A percentile compares a stretch with the other conserved stretches of the same genome.
These are phyloP conservation scores for Zalophus californianus DNA, from an alignment of 2,797 vertebrate species.

Conservation along the genomic window DNA sequence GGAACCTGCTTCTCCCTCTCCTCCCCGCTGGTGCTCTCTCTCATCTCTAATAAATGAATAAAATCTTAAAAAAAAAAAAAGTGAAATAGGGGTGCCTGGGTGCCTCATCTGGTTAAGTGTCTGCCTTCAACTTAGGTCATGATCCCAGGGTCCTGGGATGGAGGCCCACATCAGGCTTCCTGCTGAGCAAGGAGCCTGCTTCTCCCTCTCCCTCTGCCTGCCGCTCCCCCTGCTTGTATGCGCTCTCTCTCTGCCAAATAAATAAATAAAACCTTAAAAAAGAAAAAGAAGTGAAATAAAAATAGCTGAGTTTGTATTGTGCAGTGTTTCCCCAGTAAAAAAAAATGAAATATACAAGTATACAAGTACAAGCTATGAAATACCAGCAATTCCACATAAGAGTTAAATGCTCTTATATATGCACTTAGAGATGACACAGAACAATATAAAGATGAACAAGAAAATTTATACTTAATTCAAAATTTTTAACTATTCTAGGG, in stretches of 20 bases:
- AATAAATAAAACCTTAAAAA: background rate
- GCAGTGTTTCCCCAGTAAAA: background rate
- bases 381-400: background rate
- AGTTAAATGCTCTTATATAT: background rate
- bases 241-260: background rate
- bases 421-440: background rate
- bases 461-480: conserved; percentile 31
- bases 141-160: background rate
- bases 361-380: conserved; percentile 1
- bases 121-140: background rate
- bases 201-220: background rate
- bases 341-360: background rate
- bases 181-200: background rate
- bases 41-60: background rate
- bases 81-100: background rate
- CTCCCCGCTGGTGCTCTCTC: background rate
- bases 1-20: background rate
- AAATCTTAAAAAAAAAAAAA: background rate
- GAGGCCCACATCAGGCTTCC: background rate
- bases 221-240: background rate
- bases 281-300: background rate
- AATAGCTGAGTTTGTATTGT: background rate
- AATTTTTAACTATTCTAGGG: background rate
- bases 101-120: background rate
- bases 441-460: conserved; percentile 23